Conservation (phyloP, 2,797 vertebrate species). For the Crenichthys baileyi region DNA sequence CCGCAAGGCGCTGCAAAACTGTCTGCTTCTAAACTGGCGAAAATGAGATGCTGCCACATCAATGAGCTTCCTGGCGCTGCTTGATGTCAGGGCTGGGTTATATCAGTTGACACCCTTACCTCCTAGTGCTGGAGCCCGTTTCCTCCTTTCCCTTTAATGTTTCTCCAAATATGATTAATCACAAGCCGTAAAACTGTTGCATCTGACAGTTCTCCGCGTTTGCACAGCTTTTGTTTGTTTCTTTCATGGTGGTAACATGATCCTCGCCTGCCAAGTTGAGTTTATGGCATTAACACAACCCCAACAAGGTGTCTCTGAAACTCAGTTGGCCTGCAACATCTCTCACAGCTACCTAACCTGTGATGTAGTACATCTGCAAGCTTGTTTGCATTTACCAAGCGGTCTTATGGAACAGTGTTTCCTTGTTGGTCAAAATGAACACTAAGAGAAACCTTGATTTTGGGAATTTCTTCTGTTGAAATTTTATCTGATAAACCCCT, state of each 20-base stretch:
- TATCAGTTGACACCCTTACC: conserved; percentile 80
- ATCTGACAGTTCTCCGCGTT: conserved; percentile 71
- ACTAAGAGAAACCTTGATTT: too few relatives aligned
- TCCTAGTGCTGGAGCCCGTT: conserved; percentile 74
- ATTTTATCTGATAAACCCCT: background rate
- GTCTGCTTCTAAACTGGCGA: conserved; percentile 82
- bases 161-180: conserved; percentile 82
- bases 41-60: conserved; percentile 84
- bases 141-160: conserved; percentile 79
- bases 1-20: conserved; percentile 83
- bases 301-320: conserved; percentile 60
- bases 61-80: conserved; percentile 76
- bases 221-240: conserved; percentile 78
- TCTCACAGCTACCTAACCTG: conserved; percentile 24
- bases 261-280: conserved; percentile 69
- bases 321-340: conserved; percentile 43
- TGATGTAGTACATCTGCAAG: conserved; percentile 18
- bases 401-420: background rate
- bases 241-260: conserved; percentile 65
- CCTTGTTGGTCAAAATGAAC: conserved; percentile 2
- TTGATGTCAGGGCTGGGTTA: conserved; percentile 78
- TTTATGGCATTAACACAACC: conserved; percentile 65
- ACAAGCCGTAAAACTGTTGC: conserved; percentile 63
- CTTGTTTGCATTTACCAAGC: conserved; percentile 10
- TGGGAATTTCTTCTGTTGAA: background rate